Evolutionary conservation across 1,140 invertebrate genomes (phyloP).

Genomic region (Trissolcus basalis): DNA sequence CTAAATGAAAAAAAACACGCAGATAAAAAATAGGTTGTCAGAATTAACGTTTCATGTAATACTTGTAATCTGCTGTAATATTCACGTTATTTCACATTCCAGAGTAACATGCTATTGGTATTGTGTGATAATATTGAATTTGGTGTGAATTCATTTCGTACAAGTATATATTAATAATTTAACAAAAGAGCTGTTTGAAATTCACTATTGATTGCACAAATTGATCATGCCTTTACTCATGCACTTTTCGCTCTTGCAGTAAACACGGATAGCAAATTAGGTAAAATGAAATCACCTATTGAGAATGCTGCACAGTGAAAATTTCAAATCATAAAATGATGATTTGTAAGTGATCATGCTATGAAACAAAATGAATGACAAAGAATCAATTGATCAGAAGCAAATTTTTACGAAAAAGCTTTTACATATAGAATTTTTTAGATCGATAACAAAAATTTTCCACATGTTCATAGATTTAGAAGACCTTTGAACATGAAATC

Average conservation of each 20-base stretch:
- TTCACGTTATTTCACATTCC: too few species aligned
- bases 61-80: too few species aligned
- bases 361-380: constrained; percentile 47
- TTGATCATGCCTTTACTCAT: too few species aligned
- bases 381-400: constrained; percentile 52
- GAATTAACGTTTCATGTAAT: too few species aligned
- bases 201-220: too few species aligned
- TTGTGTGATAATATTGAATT: too few species aligned
- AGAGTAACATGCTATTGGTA: too few species aligned
- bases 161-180: too few species aligned
- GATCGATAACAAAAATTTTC: neutral
- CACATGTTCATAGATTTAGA: too few species aligned
- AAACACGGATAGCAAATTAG: constrained; percentile 72
- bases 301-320: constrained; percentile 70
- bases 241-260: constrained; percentile 63
- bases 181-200: too few species aligned
- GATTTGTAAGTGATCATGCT: constrained; percentile 74
- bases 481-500: too few species aligned
- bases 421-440: neutral
- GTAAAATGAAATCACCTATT: constrained; percentile 71
- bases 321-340: constrained; percentile 57
- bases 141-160: too few species aligned
- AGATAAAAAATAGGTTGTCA: neutral
- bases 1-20: neutral
- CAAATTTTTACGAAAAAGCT: constrained; percentile 5